phyloP scores from a whole-genome alignment of 2,888 invertebrate species.

The Cheilosia urbana region DNA sequence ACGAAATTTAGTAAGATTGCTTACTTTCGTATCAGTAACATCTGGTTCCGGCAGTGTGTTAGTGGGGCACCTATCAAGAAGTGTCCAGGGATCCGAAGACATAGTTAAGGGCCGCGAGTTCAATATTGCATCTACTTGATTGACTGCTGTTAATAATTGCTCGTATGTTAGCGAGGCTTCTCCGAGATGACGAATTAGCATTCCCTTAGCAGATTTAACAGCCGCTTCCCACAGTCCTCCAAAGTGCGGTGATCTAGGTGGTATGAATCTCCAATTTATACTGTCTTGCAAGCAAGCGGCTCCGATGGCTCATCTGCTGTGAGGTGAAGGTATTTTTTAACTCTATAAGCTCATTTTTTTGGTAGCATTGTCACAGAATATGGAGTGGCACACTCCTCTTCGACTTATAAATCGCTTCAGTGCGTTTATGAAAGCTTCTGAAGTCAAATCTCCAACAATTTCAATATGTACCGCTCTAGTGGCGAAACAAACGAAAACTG shows the following conservation, averaged over 20 bases:
- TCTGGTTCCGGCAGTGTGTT: constrained; percentile 4
- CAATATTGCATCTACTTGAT: constrained; percentile 1
- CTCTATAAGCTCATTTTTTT: neutral
- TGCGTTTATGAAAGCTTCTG: too few relatives aligned
- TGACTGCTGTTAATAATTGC: constrained; percentile 1
- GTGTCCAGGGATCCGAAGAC: neutral
- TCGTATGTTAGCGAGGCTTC: too few relatives aligned
- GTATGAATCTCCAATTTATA: neutral
- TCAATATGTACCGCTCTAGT: too few relatives aligned
- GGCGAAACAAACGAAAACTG: too few relatives aligned
- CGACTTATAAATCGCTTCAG: too few relatives aligned
- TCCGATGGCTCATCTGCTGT: neutral
- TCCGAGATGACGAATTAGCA: too few relatives aligned
- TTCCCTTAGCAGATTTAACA: too few relatives aligned
- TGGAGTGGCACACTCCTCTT: too few relatives aligned
- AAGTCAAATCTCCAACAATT: too few relatives aligned
- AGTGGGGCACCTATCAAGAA: neutral
- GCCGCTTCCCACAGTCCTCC: too few relatives aligned
- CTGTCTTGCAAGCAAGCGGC: neutral
- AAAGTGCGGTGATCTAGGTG: constrained; percentile 12
- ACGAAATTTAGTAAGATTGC: neutral
- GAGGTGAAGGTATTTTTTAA: neutral
- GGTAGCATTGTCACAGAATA: too few relatives aligned
- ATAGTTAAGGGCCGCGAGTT: constrained; percentile 1
- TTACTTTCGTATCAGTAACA: neutral